Conservation (phyloP, 2,797 vertebrate genomes). For the Eutrigla gurnardus region DNA sequence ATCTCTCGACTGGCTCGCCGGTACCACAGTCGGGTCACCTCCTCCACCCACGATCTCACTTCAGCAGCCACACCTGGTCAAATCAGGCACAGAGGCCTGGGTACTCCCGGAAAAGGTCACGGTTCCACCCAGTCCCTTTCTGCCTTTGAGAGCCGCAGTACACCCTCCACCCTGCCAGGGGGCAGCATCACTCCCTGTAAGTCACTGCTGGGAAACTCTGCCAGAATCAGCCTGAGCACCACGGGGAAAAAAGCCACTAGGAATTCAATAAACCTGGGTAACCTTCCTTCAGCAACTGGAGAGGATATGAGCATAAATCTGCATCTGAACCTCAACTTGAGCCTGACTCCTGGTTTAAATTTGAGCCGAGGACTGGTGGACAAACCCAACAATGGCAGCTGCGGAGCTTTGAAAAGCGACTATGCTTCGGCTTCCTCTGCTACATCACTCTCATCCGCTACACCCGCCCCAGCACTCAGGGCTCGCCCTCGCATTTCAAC, state of each 20-base stretch:
- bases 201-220: constrained; percentile 83
- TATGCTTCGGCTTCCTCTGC: constrained; percentile 65
- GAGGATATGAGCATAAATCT: constrained; percentile 86
- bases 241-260: constrained; percentile 82
- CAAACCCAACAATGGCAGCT: constrained; percentile 61
- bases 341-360: constrained; percentile 79
- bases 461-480: constrained; percentile 79
- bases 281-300: constrained; percentile 85
- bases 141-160: constrained; percentile 76
- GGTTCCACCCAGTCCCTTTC: constrained; percentile 83
- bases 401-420: constrained; percentile 64
- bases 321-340: constrained; percentile 87
- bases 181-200: constrained; percentile 80
- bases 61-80: constrained; percentile 38
- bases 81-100: constrained; percentile 50
- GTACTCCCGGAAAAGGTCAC: constrained; percentile 73
- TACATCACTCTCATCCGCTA: constrained; percentile 73
- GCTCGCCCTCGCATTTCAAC: constrained; percentile 87
- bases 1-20: constrained; percentile 86
- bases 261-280: constrained; percentile 88
- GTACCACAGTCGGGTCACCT: constrained; percentile 71
- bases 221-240: constrained; percentile 81
- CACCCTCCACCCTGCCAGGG: constrained; percentile 68
- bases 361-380: constrained; percentile 67
- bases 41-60: constrained; percentile 71